Evolutionary conservation across 2,797 vertebrate species (phyloP), one percentile per base, ranked within the genome.

Genomic region (Melanotaenia boesemani): DNA sequence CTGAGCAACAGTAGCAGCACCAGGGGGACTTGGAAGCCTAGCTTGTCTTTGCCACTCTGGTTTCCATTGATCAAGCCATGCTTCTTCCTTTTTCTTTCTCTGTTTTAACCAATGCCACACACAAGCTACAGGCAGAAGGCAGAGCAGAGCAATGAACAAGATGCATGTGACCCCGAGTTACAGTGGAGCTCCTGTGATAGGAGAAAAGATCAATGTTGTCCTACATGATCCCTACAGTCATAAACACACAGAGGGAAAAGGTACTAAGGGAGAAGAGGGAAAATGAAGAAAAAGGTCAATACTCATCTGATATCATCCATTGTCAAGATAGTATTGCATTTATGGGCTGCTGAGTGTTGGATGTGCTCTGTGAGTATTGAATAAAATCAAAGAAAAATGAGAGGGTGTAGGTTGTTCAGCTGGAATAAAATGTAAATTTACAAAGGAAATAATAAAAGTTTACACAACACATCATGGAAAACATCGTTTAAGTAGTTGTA

Each of bases 81-180:
- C 58, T 55, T 61, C 36, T 7, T 30, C 30, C n/a, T 26, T 24
- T 39, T 52, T 76, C 30, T 65, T 2, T 69, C 58, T 62, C 46
- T 41, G 18, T 57, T 50, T 66, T 41, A 64, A 58, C 39, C 66
- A 72, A 39, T 18, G 28, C 52, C 66, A 52, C 34, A 34, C 76
- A 73, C 60, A 70, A 72, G 71, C 79, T 6, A 61, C 15, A 63
- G 75, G 66, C 64, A 70, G 55, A 73, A 46, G 20, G 76, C 39
- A 28, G 67, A 78, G 69, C 57, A 64, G 70, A 60, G 74, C 61
- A 67, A 70, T 24, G 63, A 58, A 20, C 67, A 72, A 79, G 89
- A 65, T 74, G 78, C 74, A 67, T 30, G 71, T 83, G 75, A 88
- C 85, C 79, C 54, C 44, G 36, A 87, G 85, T 81, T 80, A 79